Evolutionary conservation across 37 sponge, comb jelly and placozoan species (phyloP), one percentile per base, ranked within the genome.

Genomic region (Spongilla lacustris): DNA sequence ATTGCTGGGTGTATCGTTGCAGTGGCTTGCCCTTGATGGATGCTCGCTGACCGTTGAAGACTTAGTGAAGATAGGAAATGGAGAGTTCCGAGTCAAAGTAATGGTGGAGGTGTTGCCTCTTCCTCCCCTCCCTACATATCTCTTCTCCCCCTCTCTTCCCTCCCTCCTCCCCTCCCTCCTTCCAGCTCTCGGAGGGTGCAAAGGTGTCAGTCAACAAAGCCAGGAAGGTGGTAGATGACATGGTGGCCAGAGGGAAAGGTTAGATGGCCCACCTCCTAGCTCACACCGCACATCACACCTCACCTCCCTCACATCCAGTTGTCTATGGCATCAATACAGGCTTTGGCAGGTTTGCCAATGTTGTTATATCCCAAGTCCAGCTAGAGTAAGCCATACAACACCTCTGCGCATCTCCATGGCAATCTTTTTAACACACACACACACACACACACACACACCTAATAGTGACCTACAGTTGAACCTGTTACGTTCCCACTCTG

Each of bases 271-370:
- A n/a, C n/a, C n/a, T n/a, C n/a, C n/a, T n/a, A n/a, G n/a, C 9
- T 48, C 50, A 25, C 10, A 31, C 12, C 58, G 11, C 58, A 58
- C 58, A 58, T 58, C 58, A 58, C 58, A 58, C n/a, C 38, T 30
- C 34, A 5, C 26, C 6, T 81, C 49, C 11, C 27, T 13, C 19
- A 73, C 76, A 34, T 87, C 37, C 86, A 96, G 97, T 88, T 31
- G 92, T 93, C 23, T 97, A 97, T 68, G 98, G 96, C 3, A 71
- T 97, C 68, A 93, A 85, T 12, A 97, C 98, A 24, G 98, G 98
- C 4, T 97, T 97, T 83, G 98, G 98, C 10, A 93, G 88, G 74
- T 97, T 97, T 89, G 96, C 96, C 17, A 86, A 28, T 6, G 93
- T 92, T 38, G 48, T 75, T 9, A 89, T 97, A n/a, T 50, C 90